Evolutionary conservation across 2,888 invertebrate genomes (phyloP), one percentile per base, ranked within the genome.

Genomic region (Tachystola acroxantha): DNA sequence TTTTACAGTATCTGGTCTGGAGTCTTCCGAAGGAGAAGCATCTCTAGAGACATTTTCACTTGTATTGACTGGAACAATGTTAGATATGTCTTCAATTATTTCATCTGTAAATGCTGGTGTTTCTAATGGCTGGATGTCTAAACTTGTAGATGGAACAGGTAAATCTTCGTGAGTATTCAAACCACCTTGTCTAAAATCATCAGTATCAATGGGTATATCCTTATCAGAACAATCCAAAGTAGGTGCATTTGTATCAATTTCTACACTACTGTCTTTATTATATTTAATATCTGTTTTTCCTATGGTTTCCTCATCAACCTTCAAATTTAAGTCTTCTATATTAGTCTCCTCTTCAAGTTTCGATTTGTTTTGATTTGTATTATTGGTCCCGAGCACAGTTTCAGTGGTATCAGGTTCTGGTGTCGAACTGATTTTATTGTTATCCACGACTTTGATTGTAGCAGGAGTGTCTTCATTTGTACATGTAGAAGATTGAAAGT

Each of bases 241-340:
- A 16, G 16, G 16, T 4, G 16, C 16, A 16, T 16, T 16, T 16
- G 32, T 27, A 24, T 36, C 11, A 30, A 3, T 26, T 27, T 32
- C 27, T 10, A 10, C 7, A 27, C 27, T 20, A 20, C 25, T 31
- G 9, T 35, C 16, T 27, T 20, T 20, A 20, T 29, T 31, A 6
- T 35, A 11, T 27, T 20, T 34, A 27, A 37, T 19, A 32, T 32
- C 25, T 9, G 26, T 11, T 7, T 14, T 34, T 16, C 34, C 31
- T 39, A 60, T 46, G 40, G 50, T 42, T 30, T 64, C 62, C 40
- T 65, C 53, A 46, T 64, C 69, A 9, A 80, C 42, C 53, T 71
- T 63, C 41, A 80, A 67, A 57, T 77, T 63, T 46, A 81, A 68
- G 54, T 81, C 75, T 57, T 82, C 78, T 49, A 77, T 60, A 44